Evolutionary conservation across 2,797 vertebrate species (phyloP).

Genomic region (Scarus forsteni): DNA sequence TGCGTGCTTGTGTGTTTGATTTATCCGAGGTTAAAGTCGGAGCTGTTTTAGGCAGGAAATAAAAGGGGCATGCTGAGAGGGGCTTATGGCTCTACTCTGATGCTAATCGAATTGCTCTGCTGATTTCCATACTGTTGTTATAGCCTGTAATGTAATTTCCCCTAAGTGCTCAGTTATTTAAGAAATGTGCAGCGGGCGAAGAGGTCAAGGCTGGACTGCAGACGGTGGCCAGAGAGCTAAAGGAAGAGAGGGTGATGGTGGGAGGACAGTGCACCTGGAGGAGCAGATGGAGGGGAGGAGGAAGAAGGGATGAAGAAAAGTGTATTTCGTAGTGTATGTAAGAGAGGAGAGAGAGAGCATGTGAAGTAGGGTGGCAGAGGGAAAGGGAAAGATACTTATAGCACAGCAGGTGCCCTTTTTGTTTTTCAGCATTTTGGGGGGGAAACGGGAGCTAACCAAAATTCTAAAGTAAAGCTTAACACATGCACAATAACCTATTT

Average conservation of each 20-base stretch:
- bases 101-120: constrained; percentile 86
- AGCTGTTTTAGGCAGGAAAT: constrained; percentile 83
- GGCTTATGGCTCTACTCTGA: constrained; percentile 81
- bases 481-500: constrained; percentile 3
- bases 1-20: constrained; percentile 75
- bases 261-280: constrained; percentile 59
- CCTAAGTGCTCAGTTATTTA: constrained; percentile 88
- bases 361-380: constrained; percentile 11
- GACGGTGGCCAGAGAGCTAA: constrained; percentile 60
- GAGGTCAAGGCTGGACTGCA: constrained; percentile 80
- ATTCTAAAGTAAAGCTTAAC: constrained; percentile 16
- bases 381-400: constrained; percentile 25
- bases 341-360: constrained; percentile 2
- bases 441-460: constrained; percentile 47
- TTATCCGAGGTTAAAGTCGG: constrained; percentile 81
- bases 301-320: constrained; percentile 40
- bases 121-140: constrained; percentile 88
- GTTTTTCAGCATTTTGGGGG: constrained; percentile 61
- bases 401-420: constrained; percentile 67
- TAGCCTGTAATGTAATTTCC: constrained; percentile 86
- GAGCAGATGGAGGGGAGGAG: constrained; percentile 38
- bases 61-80: constrained; percentile 78
- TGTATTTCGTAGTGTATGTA: constrained; percentile 32
- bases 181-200: constrained; percentile 81
- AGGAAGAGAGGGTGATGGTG: constrained; percentile 42